Evolutionary conservation across 2,888 invertebrate species (phyloP).

Genomic region (Cheiracanthium punctorium): DNA sequence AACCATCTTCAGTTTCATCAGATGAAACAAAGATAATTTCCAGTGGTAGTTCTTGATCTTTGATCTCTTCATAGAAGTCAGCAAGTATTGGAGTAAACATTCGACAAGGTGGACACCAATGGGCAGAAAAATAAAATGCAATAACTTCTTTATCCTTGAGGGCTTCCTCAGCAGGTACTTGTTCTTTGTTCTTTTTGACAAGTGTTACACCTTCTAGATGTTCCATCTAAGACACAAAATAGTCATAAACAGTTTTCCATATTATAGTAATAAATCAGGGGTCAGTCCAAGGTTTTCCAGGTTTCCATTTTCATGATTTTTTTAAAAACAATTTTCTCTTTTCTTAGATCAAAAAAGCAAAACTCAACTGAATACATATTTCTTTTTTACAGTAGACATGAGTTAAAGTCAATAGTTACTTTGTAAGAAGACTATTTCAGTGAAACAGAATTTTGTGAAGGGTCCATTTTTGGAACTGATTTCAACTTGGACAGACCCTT

Average conservation of each 20-base stretch:
- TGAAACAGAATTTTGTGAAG: too few relatives aligned
- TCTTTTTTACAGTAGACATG: too few relatives aligned
- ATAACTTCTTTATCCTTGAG: constrained; percentile 75
- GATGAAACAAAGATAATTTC: constrained; percentile 79
- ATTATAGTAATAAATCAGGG: background rate
- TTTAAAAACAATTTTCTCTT: too few relatives aligned
- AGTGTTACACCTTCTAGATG: constrained; percentile 36
- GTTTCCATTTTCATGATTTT: too few relatives aligned
- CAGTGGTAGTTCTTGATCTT: constrained; percentile 74
- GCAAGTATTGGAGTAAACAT: constrained; percentile 77
- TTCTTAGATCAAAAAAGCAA: too few relatives aligned
- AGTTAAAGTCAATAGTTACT: too few relatives aligned
- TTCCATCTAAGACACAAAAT: constrained; percentile 66
- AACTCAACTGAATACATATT: too few relatives aligned
- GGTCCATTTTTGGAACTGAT: too few relatives aligned
- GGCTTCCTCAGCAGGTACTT: constrained; percentile 67
- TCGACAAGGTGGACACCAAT: constrained; percentile 79
- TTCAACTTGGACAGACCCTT: too few relatives aligned
- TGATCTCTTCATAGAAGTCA: constrained; percentile 76
- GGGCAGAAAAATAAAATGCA: constrained; percentile 79
- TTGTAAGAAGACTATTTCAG: too few relatives aligned
- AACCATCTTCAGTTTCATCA: constrained; percentile 76
- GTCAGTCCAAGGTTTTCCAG: too few relatives aligned
- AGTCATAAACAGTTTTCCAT: too few relatives aligned
- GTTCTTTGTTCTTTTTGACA: constrained; percentile 43